A percentile compares a stretch with the other conserved stretches of the same genome.
These are phyloP conservation scores for Steinernema khuongi DNA, from an alignment of 1,140 invertebrate species.

Conservation along the genomic window DNA sequence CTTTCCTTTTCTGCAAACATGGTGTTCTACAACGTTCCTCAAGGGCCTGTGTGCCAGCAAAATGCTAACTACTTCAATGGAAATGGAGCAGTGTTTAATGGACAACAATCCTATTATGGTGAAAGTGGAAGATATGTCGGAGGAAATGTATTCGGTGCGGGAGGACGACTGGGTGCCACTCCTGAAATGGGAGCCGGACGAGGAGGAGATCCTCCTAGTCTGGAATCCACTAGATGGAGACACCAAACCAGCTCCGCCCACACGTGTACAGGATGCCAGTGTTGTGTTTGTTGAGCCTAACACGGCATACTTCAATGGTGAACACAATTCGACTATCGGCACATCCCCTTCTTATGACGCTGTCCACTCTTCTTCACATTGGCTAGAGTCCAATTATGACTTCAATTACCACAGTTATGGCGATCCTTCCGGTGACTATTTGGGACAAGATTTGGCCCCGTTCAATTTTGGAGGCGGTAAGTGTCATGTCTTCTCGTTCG, in stretches of 20 bases:
- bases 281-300: constrained; percentile 12
- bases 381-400: neutral
- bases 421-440: neutral
- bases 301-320: neutral
- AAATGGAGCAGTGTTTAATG: neutral
- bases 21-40: neutral
- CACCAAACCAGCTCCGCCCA: neutral
- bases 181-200: constrained; percentile 4
- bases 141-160: neutral
- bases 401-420: constrained; percentile 1
- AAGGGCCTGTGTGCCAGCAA: constrained; percentile 4
- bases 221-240: neutral
- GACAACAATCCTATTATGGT: constrained; percentile 12
- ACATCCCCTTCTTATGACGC: neutral
- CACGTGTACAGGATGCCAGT: neutral
- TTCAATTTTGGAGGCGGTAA: neutral
- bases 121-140: neutral
- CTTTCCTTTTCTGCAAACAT: constrained; percentile 10
- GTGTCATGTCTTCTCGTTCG: neutral
- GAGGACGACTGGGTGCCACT: neutral
- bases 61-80: neutral
- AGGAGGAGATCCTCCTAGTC: neutral
- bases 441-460: neutral
- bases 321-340: neutral
- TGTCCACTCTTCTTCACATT: neutral